Conservation (phyloP, 23 tunicate species). For the Styela plicata region DNA sequence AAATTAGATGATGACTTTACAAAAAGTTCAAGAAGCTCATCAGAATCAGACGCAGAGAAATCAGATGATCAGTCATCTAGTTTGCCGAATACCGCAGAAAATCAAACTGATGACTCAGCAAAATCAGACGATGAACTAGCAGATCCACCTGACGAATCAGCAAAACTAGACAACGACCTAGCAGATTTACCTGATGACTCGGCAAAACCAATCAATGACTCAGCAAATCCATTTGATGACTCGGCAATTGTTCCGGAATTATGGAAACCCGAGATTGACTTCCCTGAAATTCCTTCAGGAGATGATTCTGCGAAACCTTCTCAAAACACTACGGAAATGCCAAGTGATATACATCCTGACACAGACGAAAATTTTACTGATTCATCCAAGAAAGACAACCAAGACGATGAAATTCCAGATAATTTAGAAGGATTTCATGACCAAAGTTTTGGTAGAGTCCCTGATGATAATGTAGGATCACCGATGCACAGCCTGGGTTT, state of each 20-base stretch:
- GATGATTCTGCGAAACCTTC: neutral
- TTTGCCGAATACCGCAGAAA: neutral
- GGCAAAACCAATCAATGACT: neutral
- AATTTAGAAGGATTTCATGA: too few species aligned
- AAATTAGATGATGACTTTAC: neutral
- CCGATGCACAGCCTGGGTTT: neutral
- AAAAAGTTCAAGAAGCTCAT: neutral
- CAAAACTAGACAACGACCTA: neutral
- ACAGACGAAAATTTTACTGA: neutral
- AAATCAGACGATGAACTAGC: neutral
- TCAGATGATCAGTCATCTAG: neutral
- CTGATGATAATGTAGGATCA: too few species aligned
- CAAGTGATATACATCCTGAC: neutral
- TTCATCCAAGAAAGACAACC: neutral
- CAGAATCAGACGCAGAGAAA: conserved; percentile 1
- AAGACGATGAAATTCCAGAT: neutral
- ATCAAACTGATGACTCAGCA: neutral
- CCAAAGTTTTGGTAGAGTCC: too few species aligned
- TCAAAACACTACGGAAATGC: neutral
- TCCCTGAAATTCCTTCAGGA: neutral
- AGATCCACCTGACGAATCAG: neutral
- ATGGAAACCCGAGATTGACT: neutral
- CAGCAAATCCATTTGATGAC: neutral
- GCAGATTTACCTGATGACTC: neutral
- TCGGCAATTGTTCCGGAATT: neutral